Conservation (phyloP, 2,888 invertebrate genomes). For the Lasiommata megera region DNA sequence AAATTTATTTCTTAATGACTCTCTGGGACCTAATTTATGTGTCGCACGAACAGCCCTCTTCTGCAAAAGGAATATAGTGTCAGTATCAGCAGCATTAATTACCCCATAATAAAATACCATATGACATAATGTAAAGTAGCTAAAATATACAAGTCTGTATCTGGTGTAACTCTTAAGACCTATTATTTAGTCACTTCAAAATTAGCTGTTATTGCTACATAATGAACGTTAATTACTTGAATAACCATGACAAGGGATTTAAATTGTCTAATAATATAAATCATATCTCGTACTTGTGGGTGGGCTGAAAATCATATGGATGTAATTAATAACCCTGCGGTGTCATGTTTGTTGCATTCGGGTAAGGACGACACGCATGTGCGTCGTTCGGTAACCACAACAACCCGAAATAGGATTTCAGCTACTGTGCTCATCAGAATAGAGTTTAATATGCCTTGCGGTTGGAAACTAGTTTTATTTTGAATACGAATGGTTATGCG, state of each 20-base stretch:
- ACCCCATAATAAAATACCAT: too few species aligned
- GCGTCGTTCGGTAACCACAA: constrained; percentile 16
- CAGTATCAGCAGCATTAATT: too few species aligned
- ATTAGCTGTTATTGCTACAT: neutral
- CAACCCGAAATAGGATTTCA: neutral
- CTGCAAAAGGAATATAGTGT: too few species aligned
- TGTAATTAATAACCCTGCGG: constrained; percentile 51
- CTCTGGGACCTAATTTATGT: too few species aligned
- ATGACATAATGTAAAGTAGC: too few species aligned
- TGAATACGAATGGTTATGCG: constrained; percentile 35
- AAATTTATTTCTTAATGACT: too few species aligned
- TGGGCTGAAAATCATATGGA: constrained; percentile 44
- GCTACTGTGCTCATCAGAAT: constrained; percentile 28
- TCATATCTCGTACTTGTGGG: constrained; percentile 38
- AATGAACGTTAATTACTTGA: neutral
- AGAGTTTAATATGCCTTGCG: constrained; percentile 31
- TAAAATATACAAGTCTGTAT: too few species aligned
- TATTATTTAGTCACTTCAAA: too few species aligned
- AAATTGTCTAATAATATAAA: constrained; percentile 16
- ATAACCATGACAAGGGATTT: neutral
- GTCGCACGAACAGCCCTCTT: too few species aligned
- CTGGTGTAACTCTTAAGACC: too few species aligned
- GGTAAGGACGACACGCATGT: constrained; percentile 24
- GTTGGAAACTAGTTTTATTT: constrained; percentile 35
- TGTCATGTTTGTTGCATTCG: constrained; percentile 28